A percentile compares a stretch with the other conserved stretches of the same genome.
phyloP scores from a whole-genome alignment of 2,888 invertebrate genomes.

The Graphium colonna region DNA sequence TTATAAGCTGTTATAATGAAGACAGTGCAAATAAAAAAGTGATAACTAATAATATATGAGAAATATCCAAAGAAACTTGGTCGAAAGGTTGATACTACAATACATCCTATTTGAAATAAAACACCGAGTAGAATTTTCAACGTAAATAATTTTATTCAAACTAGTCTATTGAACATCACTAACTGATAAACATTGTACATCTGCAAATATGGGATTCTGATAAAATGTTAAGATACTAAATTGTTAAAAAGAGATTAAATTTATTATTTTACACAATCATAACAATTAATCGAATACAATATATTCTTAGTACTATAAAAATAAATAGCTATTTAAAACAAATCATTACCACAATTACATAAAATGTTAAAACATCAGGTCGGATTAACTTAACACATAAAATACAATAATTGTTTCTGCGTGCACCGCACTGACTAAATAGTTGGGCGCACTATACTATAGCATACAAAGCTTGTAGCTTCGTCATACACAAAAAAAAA shows the following conservation, averaged over 20 bases:
- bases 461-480: background rate
- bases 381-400: conserved; percentile 48
- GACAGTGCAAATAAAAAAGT: too few relatives aligned
- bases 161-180: conserved; percentile 80
- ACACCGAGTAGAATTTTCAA: conserved; percentile 71
- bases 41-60: too few relatives aligned
- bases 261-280: conserved; percentile 66
- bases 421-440: conserved; percentile 19
- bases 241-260: conserved; percentile 48
- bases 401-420: conserved; percentile 28
- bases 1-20: too few relatives aligned
- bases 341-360: conserved; percentile 55
- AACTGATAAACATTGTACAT: conserved; percentile 79
- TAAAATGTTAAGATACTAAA: conserved; percentile 38
- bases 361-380: conserved; percentile 62
- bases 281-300: conserved; percentile 69
- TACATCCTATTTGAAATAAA: conserved; percentile 33
- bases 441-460: conserved; percentile 6
- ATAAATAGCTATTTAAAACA: conserved; percentile 48
- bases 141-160: conserved; percentile 81
- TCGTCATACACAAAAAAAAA: conserved; percentile 12
- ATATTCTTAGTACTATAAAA: conserved; percentile 65
- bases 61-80: too few relatives aligned
- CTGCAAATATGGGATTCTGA: conserved; percentile 74
- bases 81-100: too few relatives aligned